phyloP scores from a whole-genome alignment of 2,113 vertebrate genomes.

The Aix galericulata region DNA sequence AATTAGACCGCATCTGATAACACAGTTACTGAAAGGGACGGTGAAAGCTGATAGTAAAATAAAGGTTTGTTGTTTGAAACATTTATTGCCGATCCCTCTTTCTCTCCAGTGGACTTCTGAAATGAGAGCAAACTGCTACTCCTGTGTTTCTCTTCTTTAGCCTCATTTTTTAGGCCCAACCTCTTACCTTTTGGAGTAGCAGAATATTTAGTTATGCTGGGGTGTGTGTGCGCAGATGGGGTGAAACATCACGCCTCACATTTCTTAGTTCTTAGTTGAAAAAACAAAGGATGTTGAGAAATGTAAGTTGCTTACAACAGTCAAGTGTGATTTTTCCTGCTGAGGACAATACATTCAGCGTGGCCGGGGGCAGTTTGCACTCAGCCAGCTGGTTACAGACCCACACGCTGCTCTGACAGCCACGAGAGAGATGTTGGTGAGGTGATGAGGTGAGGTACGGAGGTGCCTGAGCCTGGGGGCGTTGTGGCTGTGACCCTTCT shows the following conservation, averaged over 20 bases:
- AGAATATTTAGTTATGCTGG: neutral
- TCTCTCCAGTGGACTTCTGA: neutral
- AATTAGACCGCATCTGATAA: neutral
- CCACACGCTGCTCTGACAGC: fast-evolving
- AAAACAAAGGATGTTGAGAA: neutral
- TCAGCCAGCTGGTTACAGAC: fast-evolving
- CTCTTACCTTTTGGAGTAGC: neutral
- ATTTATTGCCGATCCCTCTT: neutral
- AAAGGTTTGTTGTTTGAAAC: neutral
- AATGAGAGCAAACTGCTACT: neutral
- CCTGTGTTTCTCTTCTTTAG: neutral
- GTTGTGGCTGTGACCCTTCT: neutral
- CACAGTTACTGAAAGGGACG: neutral
- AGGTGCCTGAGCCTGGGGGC: neutral
- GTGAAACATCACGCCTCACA: neutral
- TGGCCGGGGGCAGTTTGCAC: fast-evolving
- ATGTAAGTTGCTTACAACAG: neutral
- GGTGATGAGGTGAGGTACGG: neutral
- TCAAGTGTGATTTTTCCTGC: neutral
- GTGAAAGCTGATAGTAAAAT: neutral
- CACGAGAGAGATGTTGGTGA: neutral
- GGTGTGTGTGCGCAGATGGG: neutral
- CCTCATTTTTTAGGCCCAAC: neutral
- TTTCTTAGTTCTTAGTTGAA: neutral
- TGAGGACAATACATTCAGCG: no score